A percentile compares a stretch with the other conserved stretches of the same genome.
phyloP scores from a whole-genome alignment of 1,140 invertebrate species.

The Plectrocnemia conspersa region DNA sequence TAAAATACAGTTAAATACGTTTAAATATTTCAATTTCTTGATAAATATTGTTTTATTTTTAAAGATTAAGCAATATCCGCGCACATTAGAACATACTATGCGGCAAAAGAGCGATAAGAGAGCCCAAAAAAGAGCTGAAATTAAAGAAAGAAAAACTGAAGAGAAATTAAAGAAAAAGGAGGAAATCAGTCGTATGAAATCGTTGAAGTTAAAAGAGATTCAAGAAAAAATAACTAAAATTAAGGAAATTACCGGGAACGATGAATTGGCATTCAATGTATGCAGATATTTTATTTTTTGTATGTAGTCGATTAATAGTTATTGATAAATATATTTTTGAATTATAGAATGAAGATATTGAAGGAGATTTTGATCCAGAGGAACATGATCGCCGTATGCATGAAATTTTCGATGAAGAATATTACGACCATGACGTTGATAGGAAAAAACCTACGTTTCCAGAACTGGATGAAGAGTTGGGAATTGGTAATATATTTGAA shows the following conservation, averaged over 20 bases:
- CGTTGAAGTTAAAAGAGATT: constrained; percentile 86
- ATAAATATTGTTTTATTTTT: constrained; percentile 20
- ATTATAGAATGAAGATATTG: constrained; percentile 60
- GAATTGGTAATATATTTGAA: constrained; percentile 49
- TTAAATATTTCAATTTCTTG: constrained; percentile 27
- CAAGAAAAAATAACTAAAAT: constrained; percentile 82
- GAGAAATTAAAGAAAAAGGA: constrained; percentile 80
- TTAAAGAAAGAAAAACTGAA: constrained; percentile 72
- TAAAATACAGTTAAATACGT: not conserved
- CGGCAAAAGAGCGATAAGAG: constrained; percentile 75
- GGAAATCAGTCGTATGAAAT: constrained; percentile 82
- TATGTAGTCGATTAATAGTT: not conserved
- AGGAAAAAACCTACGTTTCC: constrained; percentile 76
- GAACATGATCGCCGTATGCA: constrained; percentile 86
- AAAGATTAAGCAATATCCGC: constrained; percentile 83
- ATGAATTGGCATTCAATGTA: constrained; percentile 58
- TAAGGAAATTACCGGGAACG: constrained; percentile 84
- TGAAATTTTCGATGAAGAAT: constrained; percentile 80
- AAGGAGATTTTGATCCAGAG: constrained; percentile 91
- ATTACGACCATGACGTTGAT: constrained; percentile 70
- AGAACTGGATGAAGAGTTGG: constrained; percentile 70
- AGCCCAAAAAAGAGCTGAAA: constrained; percentile 69
- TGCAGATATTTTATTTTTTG: constrained; percentile 28
- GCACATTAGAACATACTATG: constrained; percentile 79
- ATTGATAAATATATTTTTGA: not conserved